These are phyloP conservation scores for Cataglyphis albicans DNA, from an alignment of 2,888 invertebrate genomes.

Conservation along the genomic window DNA sequence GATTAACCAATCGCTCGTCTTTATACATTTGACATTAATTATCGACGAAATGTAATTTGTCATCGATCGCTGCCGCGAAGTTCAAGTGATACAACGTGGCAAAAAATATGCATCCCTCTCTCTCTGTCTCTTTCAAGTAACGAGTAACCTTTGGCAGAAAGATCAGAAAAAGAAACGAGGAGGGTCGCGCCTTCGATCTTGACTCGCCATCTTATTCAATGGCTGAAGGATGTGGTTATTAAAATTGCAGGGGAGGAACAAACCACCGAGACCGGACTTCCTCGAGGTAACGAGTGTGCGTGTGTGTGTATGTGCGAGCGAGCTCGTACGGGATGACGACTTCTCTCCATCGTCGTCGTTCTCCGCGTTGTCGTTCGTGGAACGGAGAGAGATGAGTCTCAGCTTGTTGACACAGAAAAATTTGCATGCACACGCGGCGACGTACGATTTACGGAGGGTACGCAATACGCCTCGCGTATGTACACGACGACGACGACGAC, in stretches of 20 bases:
- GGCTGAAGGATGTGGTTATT: conserved; percentile 84
- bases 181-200: conserved; percentile 73
- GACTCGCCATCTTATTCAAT: conserved; percentile 81
- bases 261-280: conserved; percentile 81
- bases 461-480: not conserved
- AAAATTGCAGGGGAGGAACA: conserved; percentile 82
- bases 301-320: conserved; percentile 33
- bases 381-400: conserved; percentile 55
- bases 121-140: not conserved
- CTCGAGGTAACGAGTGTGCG: conserved; percentile 75
- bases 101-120: not conserved
- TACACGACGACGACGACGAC: conserved; percentile 16
- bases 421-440: conserved; percentile 68
- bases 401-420: conserved; percentile 78
- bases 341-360: not conserved
- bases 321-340: conserved; percentile 3
- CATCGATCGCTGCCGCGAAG: not conserved
- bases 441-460: not conserved
- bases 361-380: not conserved
- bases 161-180: conserved; percentile 54
- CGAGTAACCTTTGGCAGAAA: conserved; percentile 6
- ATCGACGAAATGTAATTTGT: not conserved
- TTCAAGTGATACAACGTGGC: conserved; percentile 46
- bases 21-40: not conserved
- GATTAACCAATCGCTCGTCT: not conserved